Conservation (phyloP, 2,797 vertebrate genomes). For the Melanotaenia trifasciata region DNA sequence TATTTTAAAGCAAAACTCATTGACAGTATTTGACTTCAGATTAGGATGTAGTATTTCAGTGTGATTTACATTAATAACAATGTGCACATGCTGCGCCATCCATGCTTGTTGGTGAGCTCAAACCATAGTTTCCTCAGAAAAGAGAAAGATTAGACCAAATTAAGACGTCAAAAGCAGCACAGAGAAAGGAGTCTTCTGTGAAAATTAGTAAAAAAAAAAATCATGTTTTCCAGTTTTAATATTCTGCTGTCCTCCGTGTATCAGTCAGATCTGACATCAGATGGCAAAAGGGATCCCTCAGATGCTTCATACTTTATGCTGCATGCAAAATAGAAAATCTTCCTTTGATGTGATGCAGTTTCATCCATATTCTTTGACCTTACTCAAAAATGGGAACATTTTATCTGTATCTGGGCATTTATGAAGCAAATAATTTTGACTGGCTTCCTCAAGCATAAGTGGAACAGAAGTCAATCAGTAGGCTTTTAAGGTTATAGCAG, state of each 20-base stretch:
- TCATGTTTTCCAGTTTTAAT: constrained; percentile 27
- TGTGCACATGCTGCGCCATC: neutral
- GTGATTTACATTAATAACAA: neutral
- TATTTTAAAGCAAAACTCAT: neutral
- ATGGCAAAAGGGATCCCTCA: constrained; percentile 6
- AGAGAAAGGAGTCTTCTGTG: constrained; percentile 7
- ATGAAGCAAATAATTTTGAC: constrained; percentile 1
- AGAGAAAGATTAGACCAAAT: constrained; percentile 18
- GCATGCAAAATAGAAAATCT: constrained; percentile 21
- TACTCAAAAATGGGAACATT: neutral
- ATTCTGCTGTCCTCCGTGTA: constrained; percentile 16
- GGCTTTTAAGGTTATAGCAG: constrained; percentile 13
- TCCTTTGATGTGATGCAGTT: constrained; percentile 38
- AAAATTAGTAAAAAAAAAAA: constrained; percentile 14
- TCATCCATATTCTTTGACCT: constrained; percentile 9
- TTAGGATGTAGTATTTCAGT: neutral
- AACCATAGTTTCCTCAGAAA: constrained; percentile 6
- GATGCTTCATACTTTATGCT: constrained; percentile 36
- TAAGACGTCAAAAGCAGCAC: neutral
- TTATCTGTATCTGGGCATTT: neutral
- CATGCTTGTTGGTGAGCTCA: constrained; percentile 1
- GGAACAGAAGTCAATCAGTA: constrained; percentile 7
- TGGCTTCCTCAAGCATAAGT: neutral
- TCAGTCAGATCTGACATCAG: constrained; percentile 15
- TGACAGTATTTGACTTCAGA: neutral